Evolutionary conservation across 2,888 invertebrate species (phyloP), one percentile per base, ranked within the genome.

Genomic region (Eugnorisma glareosa): DNA sequence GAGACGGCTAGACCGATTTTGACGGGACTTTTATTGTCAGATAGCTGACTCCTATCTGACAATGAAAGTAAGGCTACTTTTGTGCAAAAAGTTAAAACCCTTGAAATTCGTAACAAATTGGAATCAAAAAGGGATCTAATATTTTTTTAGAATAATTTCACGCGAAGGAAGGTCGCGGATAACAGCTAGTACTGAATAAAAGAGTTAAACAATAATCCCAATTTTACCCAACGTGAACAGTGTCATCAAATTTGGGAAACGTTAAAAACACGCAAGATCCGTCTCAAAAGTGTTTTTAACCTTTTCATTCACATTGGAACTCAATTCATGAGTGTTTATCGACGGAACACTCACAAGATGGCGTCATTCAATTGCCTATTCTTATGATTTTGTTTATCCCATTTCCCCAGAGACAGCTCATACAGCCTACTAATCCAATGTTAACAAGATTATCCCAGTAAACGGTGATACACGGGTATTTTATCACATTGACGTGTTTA

Each of bases 361-460:
- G 71, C 48, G 37, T 45, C 72, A 79, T 3, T 40, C 13, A 64
- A 48, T 48, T n/a, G n/a, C 35, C 35, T 61, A 61, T 31, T 35
- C 24, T 24, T 73, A 24, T 8, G 45, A 35, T 81, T 67, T 28
- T 67, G 63, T 67, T 81, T 54, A 54, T 67, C n/a, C 31, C 67
- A 81, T 45, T 79, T 67, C 31, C 48, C 59, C 51, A 3, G n/a
- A 40, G 15, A 64, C 64, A 64, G n/a, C 64, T 40, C 37, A 43
- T 54, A 35, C 37, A 73, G 21, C 13, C 11, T 59, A 48, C 21
- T 69, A 82, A 77, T 77, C 69, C 77, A 61, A 54, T 40, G 66
- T 82, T 82, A 77, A 81, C 31, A 67, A 69, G 63, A 40, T 79
- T 45, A 79, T 81, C 63, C 54, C 6, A 35, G 18, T 73, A 57